Base-by-base conservation (phyloP, 2,113 vertebrate genomes). In the Lasiurus borealis region DNA sequence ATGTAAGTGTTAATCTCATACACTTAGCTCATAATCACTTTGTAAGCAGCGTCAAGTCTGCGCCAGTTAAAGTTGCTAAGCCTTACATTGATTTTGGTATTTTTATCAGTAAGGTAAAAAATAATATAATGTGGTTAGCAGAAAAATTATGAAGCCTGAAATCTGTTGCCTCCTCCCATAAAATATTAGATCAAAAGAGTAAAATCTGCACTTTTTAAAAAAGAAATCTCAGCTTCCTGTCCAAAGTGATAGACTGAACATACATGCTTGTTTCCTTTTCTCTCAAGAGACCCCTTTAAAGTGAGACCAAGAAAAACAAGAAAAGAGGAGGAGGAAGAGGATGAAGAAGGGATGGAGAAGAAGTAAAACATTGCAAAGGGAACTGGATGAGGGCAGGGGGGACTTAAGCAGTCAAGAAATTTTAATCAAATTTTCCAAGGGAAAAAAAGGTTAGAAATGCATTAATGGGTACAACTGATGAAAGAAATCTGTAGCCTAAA, bases 81-180 rank as follows among this genome's bases (percentile, higher is more conserved):
- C 15, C 15, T 88, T 85, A 78, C 8, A 36, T 36, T 75, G 48
- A 94, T 88, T 78, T 96, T 85, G 92, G 4, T 72, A 54, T 92
- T 88, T 92, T 94, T 93, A 46, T 92, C 46, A 81, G 44, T 40
- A 85, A 78, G 57, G 19, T 92, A 83, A 91, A 85, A 71, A 90
- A 87, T 83, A 95, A 84, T 77, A 11, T 86, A 94, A 84, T 76
- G 62, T 36, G 23, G 31, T 93, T 48, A 92, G n/a, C 77, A 84
- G 36, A 78, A 94, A 94, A 85, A 66, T 84, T 85, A 75, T 11
- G 62, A 57, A 76, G 52, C 66, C 68, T 77, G 44, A 88, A 93
- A 93, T 94, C 85, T 93, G 21, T 81, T 93, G 15, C 59, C 81
- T 90, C 25, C 83, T 84, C 66, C 82, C 18, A 59, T 90, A 77